Evolutionary conservation across 2,113 vertebrate species (phyloP), one percentile per base, ranked within the genome.

Genomic region (Polyodon spathula): DNA sequence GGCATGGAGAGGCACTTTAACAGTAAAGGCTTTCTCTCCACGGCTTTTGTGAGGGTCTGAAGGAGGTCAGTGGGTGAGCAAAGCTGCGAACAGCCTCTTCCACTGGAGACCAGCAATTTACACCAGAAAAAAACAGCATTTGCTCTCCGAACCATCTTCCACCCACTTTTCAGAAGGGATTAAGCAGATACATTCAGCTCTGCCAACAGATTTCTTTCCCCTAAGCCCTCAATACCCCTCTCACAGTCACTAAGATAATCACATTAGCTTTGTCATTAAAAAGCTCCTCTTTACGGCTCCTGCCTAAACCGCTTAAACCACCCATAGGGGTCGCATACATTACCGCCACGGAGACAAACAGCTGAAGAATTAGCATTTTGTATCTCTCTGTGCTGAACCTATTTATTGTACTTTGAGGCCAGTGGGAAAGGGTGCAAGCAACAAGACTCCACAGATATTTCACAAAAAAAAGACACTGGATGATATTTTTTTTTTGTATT

Each of bases 221-320:
- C 86, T 93, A 93, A 95, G 88, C 90, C 87, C 81, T 93, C 89
- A 95, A 93, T 93, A 81, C 68, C 73, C 85, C 86, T 93, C 92
- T 93, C 91, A 89, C 93, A 91, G 90, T 94, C 85, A 82, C 89
- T 92, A 89, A 86, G 88, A 95, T 97, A 97, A 97, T 97, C 95
- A 96, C 95, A 96, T 97, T 97, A 97, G 92, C 91, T 97, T 97
- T 96, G 94, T 96, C 90, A 90, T 93, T 92, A 94, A 93, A 94
- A 93, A 88, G 87, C 87, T 81, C 87, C 88, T 88, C 88, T 86
- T 90, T 90, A 89, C 89, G 83, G 83, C 91, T 86, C 86, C 84
- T 82, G 89, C 86, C 92, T 93, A 92, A 96, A 94, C 88, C 79
- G 88, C 91, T 95, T 93, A 93, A 89, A 88, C 90, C 90, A 92